phyloP scores from a whole-genome alignment of 2,113 vertebrate genomes.

The Hippolais icterina region DNA sequence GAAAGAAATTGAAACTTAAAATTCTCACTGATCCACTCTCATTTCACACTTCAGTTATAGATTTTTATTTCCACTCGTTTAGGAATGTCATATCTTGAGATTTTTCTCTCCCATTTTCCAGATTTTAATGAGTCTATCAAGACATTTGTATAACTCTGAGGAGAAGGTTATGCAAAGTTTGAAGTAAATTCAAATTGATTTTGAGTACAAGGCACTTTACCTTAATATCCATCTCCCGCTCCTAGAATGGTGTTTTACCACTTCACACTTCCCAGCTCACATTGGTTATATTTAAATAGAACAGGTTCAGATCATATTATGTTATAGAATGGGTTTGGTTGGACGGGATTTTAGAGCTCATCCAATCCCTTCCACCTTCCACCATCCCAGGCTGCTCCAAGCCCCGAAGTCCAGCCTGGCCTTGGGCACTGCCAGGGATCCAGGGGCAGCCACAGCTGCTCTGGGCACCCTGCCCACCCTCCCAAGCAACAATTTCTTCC shows the following conservation, averaged over 20 bases:
- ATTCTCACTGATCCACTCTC: not conserved
- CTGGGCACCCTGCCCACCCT: not conserved
- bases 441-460: not conserved
- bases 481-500: not conserved
- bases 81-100: not conserved
- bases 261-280: not conserved
- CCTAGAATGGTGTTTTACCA: not conserved
- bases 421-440: not conserved
- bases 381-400: fast-evolving
- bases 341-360: not conserved
- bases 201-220: not conserved
- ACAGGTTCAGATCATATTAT: not conserved
- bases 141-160: conserved; percentile 6
- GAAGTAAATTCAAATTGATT: conserved; percentile 44
- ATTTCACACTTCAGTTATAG: not conserved
- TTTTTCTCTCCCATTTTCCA: conserved; percentile 10
- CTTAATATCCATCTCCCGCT: not conserved
- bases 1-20: conserved; percentile 11
- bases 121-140: conserved; percentile 48
- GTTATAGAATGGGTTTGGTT: not conserved
- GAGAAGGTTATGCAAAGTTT: conserved; percentile 53
- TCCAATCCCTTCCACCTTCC: not conserved
- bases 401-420: not conserved
- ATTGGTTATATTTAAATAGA: not conserved
- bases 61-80: conserved; percentile 16